Base-by-base conservation (phyloP, 1,140 invertebrate genomes). In the Calliphora vicina region DNA sequence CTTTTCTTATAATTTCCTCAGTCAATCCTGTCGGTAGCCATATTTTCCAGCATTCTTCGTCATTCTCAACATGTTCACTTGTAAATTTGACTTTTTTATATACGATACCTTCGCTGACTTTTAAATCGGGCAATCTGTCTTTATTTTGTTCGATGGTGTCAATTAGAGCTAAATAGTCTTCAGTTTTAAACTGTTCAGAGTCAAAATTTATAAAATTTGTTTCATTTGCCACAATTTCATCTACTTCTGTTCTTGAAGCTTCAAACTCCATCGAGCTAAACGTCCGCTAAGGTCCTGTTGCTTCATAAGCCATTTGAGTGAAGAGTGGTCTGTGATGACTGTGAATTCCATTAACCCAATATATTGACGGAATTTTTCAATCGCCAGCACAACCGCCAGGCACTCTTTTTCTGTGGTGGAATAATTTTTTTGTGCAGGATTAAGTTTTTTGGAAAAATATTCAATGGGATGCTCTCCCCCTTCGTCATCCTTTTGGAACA, bases 321-420 rank as follows among this genome's bases (percentile, higher is more conserved):
- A 2, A 12, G 29, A 29, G 29, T 29, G 29, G 8, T 29, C 29
- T 2, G 29, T 29, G 2, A 29, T 29, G 2, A 29, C 29, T 29
- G 29, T 29, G 29, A 29, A 29, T 29, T 29, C 29, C 29, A 29
- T 29, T 29, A 29, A 29, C 29, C 8, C 29, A 29, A 29, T 57
- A 85, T 91, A 93, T 10, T 86, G 84, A 35, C 86, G 67, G 82
- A 91, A 92, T 74, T 91, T 85, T 82, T 91, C 86, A 1, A 92
- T 86, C 3, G 89, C 91, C 82, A 86, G 86, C 0, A 93, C 74
- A 10, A 29, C 29, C 8, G 29, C 29, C 8, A 29, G 8, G 8
- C 29, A 29, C 29, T 29, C 29, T 8, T 29, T 82, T 85, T 29
- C 29, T 2, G 29, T 29, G 8, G 29, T 29, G 2, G 29, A 29